Percentiles rank a stretch among this genome's conserved stretches.
Evolutionary conservation across 2,888 invertebrate species (phyloP).

Genomic region (Trypoxylon attenuatum): DNA sequence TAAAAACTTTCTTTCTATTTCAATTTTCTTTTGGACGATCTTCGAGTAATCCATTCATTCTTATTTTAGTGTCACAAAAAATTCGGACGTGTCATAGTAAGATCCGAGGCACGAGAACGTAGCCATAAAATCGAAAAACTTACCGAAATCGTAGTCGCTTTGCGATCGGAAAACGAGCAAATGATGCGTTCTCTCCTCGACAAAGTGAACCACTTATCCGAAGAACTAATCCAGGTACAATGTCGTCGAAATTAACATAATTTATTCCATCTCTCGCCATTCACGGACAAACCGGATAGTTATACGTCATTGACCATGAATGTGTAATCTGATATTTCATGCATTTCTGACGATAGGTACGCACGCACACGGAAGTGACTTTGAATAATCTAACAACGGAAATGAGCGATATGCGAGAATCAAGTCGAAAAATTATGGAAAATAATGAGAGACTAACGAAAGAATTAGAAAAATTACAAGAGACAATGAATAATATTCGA

Average conservation of each 20-base stretch:
- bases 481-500: conserved; percentile 39
- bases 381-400: conserved; percentile 51
- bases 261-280: neutral
- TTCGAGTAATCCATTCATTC: conserved; percentile 4
- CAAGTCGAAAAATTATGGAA: conserved; percentile 48
- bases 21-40: neutral
- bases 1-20: too few relatives aligned
- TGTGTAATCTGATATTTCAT: conserved; percentile 5
- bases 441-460: conserved; percentile 51
- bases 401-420: conserved; percentile 49
- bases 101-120: neutral
- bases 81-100: conserved; percentile 18
- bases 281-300: too few relatives aligned
- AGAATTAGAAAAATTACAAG: conserved; percentile 54
- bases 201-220: conserved; percentile 50
- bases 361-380: conserved; percentile 43
- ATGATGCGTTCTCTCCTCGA: conserved; percentile 43
- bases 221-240: conserved; percentile 55
- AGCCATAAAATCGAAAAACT: conserved; percentile 31
- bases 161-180: conserved; percentile 53
- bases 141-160: conserved; percentile 24
- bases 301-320: neutral
- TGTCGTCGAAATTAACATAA: neutral
- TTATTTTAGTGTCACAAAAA: conserved; percentile 44
- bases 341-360: conserved; percentile 44